Percentiles rank a stretch among this genome's conserved stretches.
Evolutionary conservation across 2,888 invertebrate genomes (phyloP).

Genomic region (Parnassius mnemosyne): DNA sequence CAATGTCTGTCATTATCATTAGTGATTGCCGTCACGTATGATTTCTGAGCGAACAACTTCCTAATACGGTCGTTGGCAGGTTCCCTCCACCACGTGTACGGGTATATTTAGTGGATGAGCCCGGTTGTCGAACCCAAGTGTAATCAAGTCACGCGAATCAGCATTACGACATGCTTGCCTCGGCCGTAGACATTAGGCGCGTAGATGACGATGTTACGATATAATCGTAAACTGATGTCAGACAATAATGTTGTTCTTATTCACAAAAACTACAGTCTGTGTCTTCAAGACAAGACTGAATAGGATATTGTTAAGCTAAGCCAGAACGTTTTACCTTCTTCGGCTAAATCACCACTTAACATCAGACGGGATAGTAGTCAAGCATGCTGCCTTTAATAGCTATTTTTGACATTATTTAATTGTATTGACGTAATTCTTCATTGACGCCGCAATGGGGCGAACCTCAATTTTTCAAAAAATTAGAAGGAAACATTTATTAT

Average conservation of each 20-base stretch:
- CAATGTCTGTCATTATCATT: slow-evolving; percentile 16
- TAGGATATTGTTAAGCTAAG: neutral
- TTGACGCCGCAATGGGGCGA: too few relatives aligned
- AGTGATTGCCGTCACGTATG: slow-evolving; percentile 34
- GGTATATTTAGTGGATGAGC: slow-evolving; percentile 24
- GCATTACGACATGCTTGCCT: slow-evolving; percentile 20
- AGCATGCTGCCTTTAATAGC: too few relatives aligned
- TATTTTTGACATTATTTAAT: too few relatives aligned
- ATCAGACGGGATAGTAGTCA: too few relatives aligned
- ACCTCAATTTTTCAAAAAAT: too few relatives aligned
- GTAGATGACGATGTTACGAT: slow-evolving; percentile 17
- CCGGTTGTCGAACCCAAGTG: slow-evolving; percentile 41
- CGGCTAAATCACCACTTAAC: too few relatives aligned
- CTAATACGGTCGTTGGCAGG: slow-evolving; percentile 28
- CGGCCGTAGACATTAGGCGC: slow-evolving; percentile 14
- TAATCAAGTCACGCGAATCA: slow-evolving; percentile 32
- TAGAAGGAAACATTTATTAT: too few relatives aligned
- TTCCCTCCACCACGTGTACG: slow-evolving; percentile 28
- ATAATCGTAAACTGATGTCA: slow-evolving; percentile 1
- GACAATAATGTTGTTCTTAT: slow-evolving; percentile 5
- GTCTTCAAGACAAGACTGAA: neutral
- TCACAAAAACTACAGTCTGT: neutral
- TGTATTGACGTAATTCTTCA: too few relatives aligned
- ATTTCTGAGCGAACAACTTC: slow-evolving; percentile 29
- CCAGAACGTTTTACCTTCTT: neutral